These are phyloP conservation scores for Chaenogobius annularis DNA, from an alignment of 2,113 vertebrate species.

Conservation along the genomic window DNA sequence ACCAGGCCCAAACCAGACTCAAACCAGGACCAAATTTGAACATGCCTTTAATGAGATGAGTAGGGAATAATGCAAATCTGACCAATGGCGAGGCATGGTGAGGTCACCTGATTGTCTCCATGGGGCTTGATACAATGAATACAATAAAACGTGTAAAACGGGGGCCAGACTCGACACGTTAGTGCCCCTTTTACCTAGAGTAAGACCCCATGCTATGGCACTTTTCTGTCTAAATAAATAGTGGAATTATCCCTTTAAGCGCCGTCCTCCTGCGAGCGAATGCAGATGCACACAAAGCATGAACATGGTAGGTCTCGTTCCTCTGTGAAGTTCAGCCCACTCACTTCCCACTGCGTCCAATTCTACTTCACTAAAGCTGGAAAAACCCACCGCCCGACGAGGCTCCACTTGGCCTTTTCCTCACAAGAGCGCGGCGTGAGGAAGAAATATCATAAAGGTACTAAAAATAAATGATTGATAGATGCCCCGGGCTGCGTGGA, in stretches of 20 bases:
- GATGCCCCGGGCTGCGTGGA: conserved; percentile 48
- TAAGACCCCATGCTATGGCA: too few species aligned
- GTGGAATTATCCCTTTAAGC: background rate
- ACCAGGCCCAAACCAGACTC: too few species aligned
- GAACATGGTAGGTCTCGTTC: background rate
- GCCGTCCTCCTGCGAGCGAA: background rate
- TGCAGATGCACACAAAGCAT: background rate
- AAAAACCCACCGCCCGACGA: conserved; percentile 18
- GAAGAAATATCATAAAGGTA: conserved; percentile 38
- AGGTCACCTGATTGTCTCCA: too few species aligned
- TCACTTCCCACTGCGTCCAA: conserved; percentile 29
- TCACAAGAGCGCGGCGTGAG: conserved; percentile 9
- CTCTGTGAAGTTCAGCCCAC: conserved; percentile 48
- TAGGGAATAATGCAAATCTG: too few species aligned
- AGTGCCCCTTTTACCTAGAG: too few species aligned
- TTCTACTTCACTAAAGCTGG: conserved; percentile 30
- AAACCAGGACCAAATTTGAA: too few species aligned
- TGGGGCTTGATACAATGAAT: too few species aligned
- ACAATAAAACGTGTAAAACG: too few species aligned
- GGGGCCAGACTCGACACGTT: too few species aligned
- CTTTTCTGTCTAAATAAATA: background rate
- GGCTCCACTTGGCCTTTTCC: background rate
- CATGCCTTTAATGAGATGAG: too few species aligned
- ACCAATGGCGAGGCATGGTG: too few species aligned
- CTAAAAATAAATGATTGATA: conserved; percentile 65